Conservation (phyloP, 2,797 vertebrate genomes). For the Pipistrellus kuhlii region DNA sequence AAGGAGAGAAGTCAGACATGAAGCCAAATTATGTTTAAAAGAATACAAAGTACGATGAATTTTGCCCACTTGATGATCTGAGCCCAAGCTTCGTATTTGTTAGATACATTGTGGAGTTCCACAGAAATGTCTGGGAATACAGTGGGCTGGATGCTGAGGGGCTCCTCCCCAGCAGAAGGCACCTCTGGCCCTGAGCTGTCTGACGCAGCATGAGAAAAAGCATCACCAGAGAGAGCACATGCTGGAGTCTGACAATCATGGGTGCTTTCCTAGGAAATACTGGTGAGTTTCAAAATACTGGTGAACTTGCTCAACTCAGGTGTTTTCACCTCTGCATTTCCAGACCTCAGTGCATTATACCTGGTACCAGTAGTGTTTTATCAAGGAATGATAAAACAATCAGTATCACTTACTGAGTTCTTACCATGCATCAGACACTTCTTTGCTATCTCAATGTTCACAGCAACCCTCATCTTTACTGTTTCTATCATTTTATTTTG, state of each 20-base stretch:
- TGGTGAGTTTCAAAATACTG: not conserved
- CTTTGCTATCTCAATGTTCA: slow-evolving; percentile 12
- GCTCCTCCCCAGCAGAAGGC: not conserved
- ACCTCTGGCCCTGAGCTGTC: too few species aligned
- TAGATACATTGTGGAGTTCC: not conserved
- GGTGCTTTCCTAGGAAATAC: not conserved
- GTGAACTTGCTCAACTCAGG: slow-evolving; percentile 15
- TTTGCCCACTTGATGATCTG: not conserved
- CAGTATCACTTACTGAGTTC: not conserved
- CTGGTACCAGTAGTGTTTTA: too few species aligned
- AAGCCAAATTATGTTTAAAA: slow-evolving; percentile 1
- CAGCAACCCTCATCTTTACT: not conserved
- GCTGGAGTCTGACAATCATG: not conserved
- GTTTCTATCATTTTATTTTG: not conserved
- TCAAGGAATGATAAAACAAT: not conserved
- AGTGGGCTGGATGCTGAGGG: not conserved
- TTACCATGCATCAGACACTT: not conserved
- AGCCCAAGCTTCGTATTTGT: not conserved
- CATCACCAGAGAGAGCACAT: too few species aligned
- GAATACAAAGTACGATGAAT: not conserved
- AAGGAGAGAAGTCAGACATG: not conserved
- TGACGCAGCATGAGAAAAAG: too few species aligned
- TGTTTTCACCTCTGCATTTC: slow-evolving; percentile 5
- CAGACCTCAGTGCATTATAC: not conserved
- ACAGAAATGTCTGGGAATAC: not conserved